These are phyloP conservation scores for Furcifer pardalis DNA, from an alignment of 2,797 vertebrate species.

Conservation along the genomic window DNA sequence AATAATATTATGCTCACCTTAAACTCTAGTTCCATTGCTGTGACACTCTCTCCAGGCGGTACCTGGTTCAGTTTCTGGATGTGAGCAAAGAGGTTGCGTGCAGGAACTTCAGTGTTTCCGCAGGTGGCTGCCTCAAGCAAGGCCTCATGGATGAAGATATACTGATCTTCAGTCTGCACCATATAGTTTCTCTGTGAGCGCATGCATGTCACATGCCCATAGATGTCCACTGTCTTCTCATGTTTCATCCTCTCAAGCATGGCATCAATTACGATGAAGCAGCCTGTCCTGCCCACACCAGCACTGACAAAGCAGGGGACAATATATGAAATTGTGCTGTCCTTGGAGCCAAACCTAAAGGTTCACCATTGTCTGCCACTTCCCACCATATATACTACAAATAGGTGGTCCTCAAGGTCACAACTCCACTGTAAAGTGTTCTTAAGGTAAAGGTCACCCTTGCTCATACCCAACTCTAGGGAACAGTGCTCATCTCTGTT, in stretches of 20 bases:
- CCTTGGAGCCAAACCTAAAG: neutral
- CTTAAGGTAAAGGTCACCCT: too few species aligned
- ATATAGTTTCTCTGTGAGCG: conserved; percentile 97
- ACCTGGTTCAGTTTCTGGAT: conserved; percentile 93
- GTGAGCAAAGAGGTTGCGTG: conserved; percentile 90
- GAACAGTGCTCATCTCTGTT: too few species aligned
- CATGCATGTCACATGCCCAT: conserved; percentile 96
- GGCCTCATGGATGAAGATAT: conserved; percentile 94
- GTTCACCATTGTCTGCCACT: neutral
- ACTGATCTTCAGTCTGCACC: conserved; percentile 98
- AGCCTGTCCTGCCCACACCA: conserved; percentile 93
- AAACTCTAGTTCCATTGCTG: conserved; percentile 94
- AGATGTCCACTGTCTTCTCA: conserved; percentile 94
- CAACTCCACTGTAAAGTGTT: neutral
- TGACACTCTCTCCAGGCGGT: conserved; percentile 86
- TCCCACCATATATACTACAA: neutral
- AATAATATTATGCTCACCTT: conserved; percentile 79
- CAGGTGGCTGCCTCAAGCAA: conserved; percentile 90
- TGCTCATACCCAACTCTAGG: too few species aligned
- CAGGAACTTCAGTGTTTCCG: conserved; percentile 90
- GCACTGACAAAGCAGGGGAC: conserved; percentile 76
- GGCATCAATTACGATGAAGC: conserved; percentile 93
- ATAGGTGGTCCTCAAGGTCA: neutral
- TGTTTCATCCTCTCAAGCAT: conserved; percentile 97
- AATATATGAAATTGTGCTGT: accelerated